Evolutionary conservation across 2,113 vertebrate species (phyloP), one percentile per base, ranked within the genome.

Genomic region (Pachycephala philippinensis): DNA sequence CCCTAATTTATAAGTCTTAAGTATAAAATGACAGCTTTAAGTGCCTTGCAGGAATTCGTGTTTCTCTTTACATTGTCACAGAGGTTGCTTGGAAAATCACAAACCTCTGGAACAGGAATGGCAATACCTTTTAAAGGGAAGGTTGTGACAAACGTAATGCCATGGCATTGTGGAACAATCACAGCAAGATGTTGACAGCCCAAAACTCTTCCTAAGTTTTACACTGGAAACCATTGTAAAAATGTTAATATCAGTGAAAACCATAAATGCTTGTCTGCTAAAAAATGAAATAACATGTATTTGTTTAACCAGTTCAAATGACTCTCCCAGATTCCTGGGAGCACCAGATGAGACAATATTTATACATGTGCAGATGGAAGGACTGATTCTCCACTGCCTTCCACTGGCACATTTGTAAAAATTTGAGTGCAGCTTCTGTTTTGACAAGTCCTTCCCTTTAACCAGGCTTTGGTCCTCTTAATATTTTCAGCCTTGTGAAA

Each of bases 1-100:
- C 63, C 19, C 57, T 95, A 82, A 96, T 97, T 97, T 87, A 77
- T 91, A 97, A 94, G 56, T 80, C 93, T 96, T 70, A 69, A 90
- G 87, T 91, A 69, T 33, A 54, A 96, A 97, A 86, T 27, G 52
- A 96, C 90, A 95, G 78, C 57, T 89, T 59, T 80, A 92, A 97
- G 86, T 45, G 60, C 61, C 87, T 97, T 78, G 59, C 56, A 95
- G 94, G 65, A 97, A 96, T 75, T 47, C 37, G 42, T 13, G 44
- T 12, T 93, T 82, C 70, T 96, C 87, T 94, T 88, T 69, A 15
- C 87, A 57, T 63, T 64, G 76, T 94, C 86, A 90, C 72, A 21
- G 68, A 90, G 53, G 68, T 93, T 95, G 49, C 79, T 93, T 89
- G 50, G 83, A 40, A 95, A 84, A 93, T 66, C 71, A 63, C 74